These are phyloP conservation scores for Saccostrea cuccullata DNA, from an alignment of 1,140 invertebrate genomes.

Conservation along the genomic window DNA sequence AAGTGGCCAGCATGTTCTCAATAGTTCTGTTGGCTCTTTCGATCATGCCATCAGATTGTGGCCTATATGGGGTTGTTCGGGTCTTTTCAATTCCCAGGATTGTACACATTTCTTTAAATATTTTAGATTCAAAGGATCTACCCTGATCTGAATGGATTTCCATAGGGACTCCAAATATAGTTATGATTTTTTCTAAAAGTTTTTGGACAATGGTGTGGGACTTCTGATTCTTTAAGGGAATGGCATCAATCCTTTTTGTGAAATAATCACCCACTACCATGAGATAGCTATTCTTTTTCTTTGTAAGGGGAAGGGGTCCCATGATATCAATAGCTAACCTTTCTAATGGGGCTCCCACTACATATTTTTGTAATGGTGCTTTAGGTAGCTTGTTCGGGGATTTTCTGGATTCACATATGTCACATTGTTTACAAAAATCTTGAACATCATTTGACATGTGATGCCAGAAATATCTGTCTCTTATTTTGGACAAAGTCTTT, in stretches of 20 bases:
- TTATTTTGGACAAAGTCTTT: slow-evolving; percentile 43
- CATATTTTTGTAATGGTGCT: slow-evolving; percentile 41
- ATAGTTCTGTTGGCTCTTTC: slow-evolving; percentile 39
- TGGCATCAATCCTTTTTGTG: slow-evolving; percentile 64
- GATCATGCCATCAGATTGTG: slow-evolving; percentile 54
- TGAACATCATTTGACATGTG: slow-evolving; percentile 31
- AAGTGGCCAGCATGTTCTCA: slow-evolving; percentile 45
- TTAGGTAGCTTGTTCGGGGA: neutral
- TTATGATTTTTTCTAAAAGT: slow-evolving; percentile 71
- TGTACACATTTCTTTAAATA: slow-evolving; percentile 59
- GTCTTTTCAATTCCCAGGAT: slow-evolving; percentile 45
- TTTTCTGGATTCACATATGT: slow-evolving; percentile 39
- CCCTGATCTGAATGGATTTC: slow-evolving; percentile 56
- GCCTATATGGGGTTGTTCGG: slow-evolving; percentile 46
- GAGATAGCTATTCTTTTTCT: slow-evolving; percentile 62
- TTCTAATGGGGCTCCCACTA: slow-evolving; percentile 52
- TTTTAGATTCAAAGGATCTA: slow-evolving; percentile 45
- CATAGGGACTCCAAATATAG: slow-evolving; percentile 73
- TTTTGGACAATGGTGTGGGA: slow-evolving; percentile 68
- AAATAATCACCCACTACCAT: slow-evolving; percentile 68
- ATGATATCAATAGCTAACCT: slow-evolving; percentile 5
- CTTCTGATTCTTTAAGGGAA: slow-evolving; percentile 60
- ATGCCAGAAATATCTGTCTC: slow-evolving; percentile 51
- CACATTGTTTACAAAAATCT: slow-evolving; percentile 43
- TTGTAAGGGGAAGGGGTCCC: too few relatives aligned